Conservation (phyloP, 2,113 vertebrate species). For the Aphyosemion australe region DNA sequence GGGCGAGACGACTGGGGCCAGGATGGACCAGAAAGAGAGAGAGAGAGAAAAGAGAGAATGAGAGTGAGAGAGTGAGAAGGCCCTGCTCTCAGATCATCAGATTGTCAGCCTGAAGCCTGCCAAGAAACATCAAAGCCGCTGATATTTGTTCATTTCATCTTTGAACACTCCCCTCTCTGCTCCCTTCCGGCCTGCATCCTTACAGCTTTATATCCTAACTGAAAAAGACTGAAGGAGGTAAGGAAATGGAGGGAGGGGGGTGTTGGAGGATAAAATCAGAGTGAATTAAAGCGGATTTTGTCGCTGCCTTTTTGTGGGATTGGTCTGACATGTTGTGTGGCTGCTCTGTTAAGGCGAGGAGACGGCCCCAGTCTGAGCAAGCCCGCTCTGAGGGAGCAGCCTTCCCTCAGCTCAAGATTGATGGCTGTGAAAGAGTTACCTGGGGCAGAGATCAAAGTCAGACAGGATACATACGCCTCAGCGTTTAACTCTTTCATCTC, state of each 20-base stretch:
- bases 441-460: slow-evolving; percentile 79
- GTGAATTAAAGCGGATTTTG: background rate
- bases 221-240: background rate
- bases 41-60: background rate
- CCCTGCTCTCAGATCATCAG: slow-evolving; percentile 60
- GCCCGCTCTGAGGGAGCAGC: slow-evolving; percentile 52
- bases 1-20: slow-evolving; percentile 58
- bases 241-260: background rate
- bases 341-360: slow-evolving; percentile 25
- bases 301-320: slow-evolving; percentile 6
- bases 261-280: slow-evolving; percentile 17
- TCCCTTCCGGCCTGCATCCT: slow-evolving; percentile 34
- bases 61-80: slow-evolving; percentile 1
- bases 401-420: slow-evolving; percentile 67
- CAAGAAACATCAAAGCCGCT: slow-evolving; percentile 76
- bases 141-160: slow-evolving; percentile 61
- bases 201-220: slow-evolving; percentile 17
- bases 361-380: slow-evolving; percentile 60
- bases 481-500: slow-evolving; percentile 78
- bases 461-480: slow-evolving; percentile 64
- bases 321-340: slow-evolving; percentile 19
- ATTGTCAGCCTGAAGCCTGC: slow-evolving; percentile 76
- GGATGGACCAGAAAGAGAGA: slow-evolving; percentile 30
- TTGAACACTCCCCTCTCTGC: slow-evolving; percentile 62
- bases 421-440: slow-evolving; percentile 71